These are phyloP conservation scores for Synanceia verrucosa DNA, from an alignment of 2,797 vertebrate species.

Conservation along the genomic window DNA sequence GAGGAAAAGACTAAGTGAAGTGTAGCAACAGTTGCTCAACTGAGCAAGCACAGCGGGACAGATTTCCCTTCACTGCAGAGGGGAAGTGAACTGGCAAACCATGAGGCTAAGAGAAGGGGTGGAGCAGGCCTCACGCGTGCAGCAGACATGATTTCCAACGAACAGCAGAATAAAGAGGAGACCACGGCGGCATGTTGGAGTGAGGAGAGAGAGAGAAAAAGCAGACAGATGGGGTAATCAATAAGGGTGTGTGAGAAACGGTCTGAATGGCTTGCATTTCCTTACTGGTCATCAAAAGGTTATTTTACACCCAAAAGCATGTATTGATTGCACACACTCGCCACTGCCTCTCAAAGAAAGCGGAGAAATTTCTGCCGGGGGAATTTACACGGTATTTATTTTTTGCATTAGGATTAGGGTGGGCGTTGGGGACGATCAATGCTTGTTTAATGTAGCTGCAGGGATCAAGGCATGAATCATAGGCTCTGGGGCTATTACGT, in stretches of 20 bases:
- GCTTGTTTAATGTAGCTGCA: slow-evolving; percentile 79
- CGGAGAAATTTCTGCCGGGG: slow-evolving; percentile 67
- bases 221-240: slow-evolving; percentile 81
- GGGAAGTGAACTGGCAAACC: slow-evolving; percentile 38
- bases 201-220: slow-evolving; percentile 43
- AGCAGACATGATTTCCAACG: slow-evolving; percentile 43
- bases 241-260: slow-evolving; percentile 85
- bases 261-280: slow-evolving; percentile 85
- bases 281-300: slow-evolving; percentile 91
- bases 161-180: slow-evolving; percentile 33
- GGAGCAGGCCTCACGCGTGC: slow-evolving; percentile 27
- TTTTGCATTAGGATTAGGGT: slow-evolving; percentile 83
- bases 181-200: slow-evolving; percentile 25
- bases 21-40: slow-evolving; percentile 49
- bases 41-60: slow-evolving; percentile 63
- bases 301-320: slow-evolving; percentile 93
- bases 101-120: slow-evolving; percentile 43
- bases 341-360: slow-evolving; percentile 68
- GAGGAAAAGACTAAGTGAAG: slow-evolving; percentile 51
- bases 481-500: slow-evolving; percentile 63
- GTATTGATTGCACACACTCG: slow-evolving; percentile 87
- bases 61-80: slow-evolving; percentile 16
- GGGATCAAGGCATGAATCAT: slow-evolving; percentile 76
- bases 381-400: slow-evolving; percentile 82
- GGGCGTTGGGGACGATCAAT: slow-evolving; percentile 76